A percentile compares a stretch with the other conserved stretches of the same genome.
These are phyloP conservation scores for Elysia crispata DNA, from an alignment of 2,888 invertebrate genomes.

Conservation along the genomic window DNA sequence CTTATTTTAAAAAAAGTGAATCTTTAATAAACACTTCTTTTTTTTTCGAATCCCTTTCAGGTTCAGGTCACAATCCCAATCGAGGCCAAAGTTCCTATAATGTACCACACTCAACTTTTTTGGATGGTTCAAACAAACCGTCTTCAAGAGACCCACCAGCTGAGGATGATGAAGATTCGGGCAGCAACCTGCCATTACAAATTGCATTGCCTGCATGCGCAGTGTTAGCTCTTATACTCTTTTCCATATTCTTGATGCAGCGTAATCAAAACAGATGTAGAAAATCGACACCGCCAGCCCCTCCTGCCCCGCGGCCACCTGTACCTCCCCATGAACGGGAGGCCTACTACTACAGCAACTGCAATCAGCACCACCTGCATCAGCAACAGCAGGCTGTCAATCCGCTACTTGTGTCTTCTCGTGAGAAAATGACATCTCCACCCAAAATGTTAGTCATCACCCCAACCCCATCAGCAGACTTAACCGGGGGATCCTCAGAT, in stretches of 20 bases:
- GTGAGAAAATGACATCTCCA: slow-evolving; percentile 58
- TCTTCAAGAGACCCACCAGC: no score
- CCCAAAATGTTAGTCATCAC: slow-evolving; percentile 52
- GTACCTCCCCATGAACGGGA: slow-evolving; percentile 60
- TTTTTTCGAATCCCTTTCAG: no score
- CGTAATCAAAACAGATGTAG: slow-evolving; percentile 53
- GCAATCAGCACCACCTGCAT: slow-evolving; percentile 27
- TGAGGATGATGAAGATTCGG: slow-evolving; percentile 2
- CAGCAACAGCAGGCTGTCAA: slow-evolving; percentile 56
- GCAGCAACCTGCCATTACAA: slow-evolving; percentile 68
- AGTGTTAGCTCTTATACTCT: slow-evolving; percentile 63
- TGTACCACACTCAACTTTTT: no score
- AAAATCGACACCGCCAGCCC: slow-evolving; percentile 46
- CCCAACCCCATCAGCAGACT: slow-evolving; percentile 64
- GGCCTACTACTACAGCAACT: slow-evolving; percentile 47
- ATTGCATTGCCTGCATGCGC: slow-evolving; percentile 70
- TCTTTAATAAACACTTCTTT: no score
- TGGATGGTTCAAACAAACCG: no score
- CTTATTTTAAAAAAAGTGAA: no score
- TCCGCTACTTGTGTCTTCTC: slow-evolving; percentile 52
- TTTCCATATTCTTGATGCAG: slow-evolving; percentile 62
- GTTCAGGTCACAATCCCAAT: neutral
- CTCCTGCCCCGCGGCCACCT: slow-evolving; percentile 53
- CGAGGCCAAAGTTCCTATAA: no score
- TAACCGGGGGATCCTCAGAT: slow-evolving; percentile 62